Base-by-base conservation (phyloP, 2,888 invertebrate genomes). In the Nysson spinosus region DNA sequence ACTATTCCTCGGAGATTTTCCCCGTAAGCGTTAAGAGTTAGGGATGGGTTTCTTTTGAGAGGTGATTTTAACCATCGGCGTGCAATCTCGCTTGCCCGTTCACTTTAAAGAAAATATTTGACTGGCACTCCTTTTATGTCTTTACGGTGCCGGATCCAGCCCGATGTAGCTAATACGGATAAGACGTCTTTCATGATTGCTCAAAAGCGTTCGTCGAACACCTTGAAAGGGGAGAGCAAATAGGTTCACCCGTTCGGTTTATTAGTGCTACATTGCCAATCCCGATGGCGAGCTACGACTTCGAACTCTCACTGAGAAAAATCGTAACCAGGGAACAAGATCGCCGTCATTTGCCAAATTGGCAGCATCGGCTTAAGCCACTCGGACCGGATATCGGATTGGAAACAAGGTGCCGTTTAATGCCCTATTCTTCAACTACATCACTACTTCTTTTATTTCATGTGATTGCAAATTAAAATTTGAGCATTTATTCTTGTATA, bases 171-270 rank as follows among this genome's bases (percentile, higher is more conserved):
- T 46, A 63, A 73, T 69, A 56, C 26, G 35, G 35, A 43, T 43
- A 65, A 74, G 65, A 50, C 50, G 47, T 65, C 61, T 66, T 37
- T 49, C 57, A 55, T 61, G 71, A 72, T 74, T 72, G 75, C 75
- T 74, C 58, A 66, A 72, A 74, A 74, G 71, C 61, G 20, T 39
- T 26, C 52, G 39, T 47, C 56, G 56, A 57, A 39, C 35, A 20
- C 35, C 20, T 37, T 40, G 58, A 44, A 60, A 72, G 52, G 34
- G 32, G 34, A 54, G 39, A 35, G 62, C 57, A 71, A 72, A 71
- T 54, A 75, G 32, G 68, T 49, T 51, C 26, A 39, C 20, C 30
- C 50, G 34, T 63, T 56, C 42, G 44, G 49, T 70, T 70, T 72
- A 72, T 74, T 74, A 72, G 54, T 49, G 42, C n/a, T 40, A 14